These are phyloP conservation scores for Alectoris magna DNA, from an alignment of 2,797 vertebrate genomes.

Conservation along the genomic window DNA sequence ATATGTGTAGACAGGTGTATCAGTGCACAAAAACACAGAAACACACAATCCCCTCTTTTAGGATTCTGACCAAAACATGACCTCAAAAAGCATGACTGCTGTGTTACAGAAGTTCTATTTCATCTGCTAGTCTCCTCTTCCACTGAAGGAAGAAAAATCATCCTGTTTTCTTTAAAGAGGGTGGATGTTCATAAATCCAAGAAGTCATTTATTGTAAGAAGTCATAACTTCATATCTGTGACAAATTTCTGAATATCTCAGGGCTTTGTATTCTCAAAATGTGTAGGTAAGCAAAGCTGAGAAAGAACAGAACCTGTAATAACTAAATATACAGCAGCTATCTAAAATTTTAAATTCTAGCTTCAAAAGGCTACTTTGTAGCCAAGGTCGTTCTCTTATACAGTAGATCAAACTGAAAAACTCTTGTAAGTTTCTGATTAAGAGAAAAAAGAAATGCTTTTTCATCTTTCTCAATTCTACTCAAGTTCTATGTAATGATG, in stretches of 20 bases:
- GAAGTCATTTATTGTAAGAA: neutral
- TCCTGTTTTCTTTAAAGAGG: neutral
- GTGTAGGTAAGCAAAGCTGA: neutral
- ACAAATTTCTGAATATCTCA: neutral
- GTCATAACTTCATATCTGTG: neutral
- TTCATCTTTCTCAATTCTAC: neutral
- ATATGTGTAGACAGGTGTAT: neutral
- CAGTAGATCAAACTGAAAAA: neutral
- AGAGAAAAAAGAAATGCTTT: neutral
- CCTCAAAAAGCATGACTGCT: neutral
- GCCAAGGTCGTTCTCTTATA: neutral
- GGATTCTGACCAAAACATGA: neutral
- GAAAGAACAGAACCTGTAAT: neutral
- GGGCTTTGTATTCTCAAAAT: neutral
- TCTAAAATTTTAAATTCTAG: neutral
- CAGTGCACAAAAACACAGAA: neutral
- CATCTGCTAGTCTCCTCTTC: neutral
- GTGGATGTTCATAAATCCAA: neutral
- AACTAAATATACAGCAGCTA: neutral
- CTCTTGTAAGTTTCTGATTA: neutral
- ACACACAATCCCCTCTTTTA: neutral
- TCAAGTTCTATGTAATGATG: neutral
- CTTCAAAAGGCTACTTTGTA: neutral
- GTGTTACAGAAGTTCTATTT: neutral
- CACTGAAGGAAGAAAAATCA: neutral